These are phyloP conservation scores for Gephyroberyx darwinii DNA, from an alignment of 2,797 vertebrate genomes.

Conservation along the genomic window DNA sequence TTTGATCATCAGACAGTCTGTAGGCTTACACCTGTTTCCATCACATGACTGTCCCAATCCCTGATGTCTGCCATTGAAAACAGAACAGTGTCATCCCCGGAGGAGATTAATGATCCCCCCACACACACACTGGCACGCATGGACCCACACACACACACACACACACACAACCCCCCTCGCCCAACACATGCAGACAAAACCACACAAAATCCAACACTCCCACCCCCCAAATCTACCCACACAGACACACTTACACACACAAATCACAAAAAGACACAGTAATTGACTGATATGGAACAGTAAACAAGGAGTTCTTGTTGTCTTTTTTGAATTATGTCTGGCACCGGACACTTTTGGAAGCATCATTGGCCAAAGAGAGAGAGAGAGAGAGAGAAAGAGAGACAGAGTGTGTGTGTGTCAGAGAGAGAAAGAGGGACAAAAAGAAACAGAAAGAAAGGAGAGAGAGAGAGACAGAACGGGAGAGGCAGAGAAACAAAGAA, in stretches of 20 bases:
- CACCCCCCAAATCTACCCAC: background rate
- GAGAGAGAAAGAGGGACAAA: constrained; percentile 57
- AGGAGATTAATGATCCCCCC: constrained; percentile 74
- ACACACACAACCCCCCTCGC: constrained; percentile 51
- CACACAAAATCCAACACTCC: constrained; percentile 35
- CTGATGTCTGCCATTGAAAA: constrained; percentile 73
- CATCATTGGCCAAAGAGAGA: constrained; percentile 47
- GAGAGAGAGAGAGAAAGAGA: constrained; percentile 51
- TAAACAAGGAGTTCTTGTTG: constrained; percentile 77
- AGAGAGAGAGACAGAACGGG: constrained; percentile 31
- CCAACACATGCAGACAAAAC: constrained; percentile 52
- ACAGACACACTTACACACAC: background rate
- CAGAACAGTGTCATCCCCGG: constrained; percentile 68
- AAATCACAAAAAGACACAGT: constrained; percentile 57
- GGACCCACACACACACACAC: constrained; percentile 24
- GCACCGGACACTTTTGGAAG: constrained; percentile 62
- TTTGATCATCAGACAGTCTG: constrained; percentile 73
- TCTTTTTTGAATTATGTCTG: constrained; percentile 74
- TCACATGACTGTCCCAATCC: constrained; percentile 63
- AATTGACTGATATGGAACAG: constrained; percentile 76
- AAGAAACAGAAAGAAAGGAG: background rate
- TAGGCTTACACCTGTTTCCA: constrained; percentile 64
- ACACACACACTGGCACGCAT: constrained; percentile 42
- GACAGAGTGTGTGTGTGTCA: background rate
- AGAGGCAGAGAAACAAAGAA: constrained; percentile 53